Percentiles rank a stretch among this genome's conserved stretches.
These are phyloP conservation scores for Eledone cirrhosa DNA, from an alignment of 2,888 invertebrate genomes.

Conservation along the genomic window DNA sequence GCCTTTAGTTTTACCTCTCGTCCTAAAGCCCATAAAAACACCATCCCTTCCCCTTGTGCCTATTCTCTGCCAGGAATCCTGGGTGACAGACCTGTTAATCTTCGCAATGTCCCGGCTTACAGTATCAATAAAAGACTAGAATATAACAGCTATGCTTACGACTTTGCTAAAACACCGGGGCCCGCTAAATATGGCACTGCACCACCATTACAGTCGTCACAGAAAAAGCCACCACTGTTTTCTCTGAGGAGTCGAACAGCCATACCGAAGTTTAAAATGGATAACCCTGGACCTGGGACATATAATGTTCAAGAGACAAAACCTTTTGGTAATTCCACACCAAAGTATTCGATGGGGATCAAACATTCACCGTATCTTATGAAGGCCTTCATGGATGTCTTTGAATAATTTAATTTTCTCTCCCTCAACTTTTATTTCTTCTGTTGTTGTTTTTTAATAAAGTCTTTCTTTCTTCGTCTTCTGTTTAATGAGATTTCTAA, in stretches of 20 bases:
- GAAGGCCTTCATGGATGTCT: neutral
- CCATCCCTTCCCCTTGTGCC: neutral
- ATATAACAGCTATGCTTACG: conserved; percentile 1
- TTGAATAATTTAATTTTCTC: neutral
- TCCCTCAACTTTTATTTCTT: no score
- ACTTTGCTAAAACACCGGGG: conserved; percentile 21
- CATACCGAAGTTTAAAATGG: conserved; percentile 16
- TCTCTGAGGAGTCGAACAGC: neutral
- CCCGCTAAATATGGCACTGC: neutral
- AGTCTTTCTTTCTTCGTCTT: no score
- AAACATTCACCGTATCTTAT: conserved; percentile 18
- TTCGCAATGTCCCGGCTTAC: neutral
- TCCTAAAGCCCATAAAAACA: neutral
- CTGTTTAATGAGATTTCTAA: no score
- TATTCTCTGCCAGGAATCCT: neutral
- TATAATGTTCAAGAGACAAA: neutral
- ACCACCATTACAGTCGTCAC: neutral
- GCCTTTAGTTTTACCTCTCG: neutral
- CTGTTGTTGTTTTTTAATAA: no score
- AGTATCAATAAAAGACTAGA: neutral
- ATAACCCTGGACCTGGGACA: conserved; percentile 18
- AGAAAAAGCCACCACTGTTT: neutral
- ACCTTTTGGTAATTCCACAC: neutral
- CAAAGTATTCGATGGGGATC: conserved; percentile 24
- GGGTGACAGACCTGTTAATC: neutral